phyloP scores from a whole-genome alignment of 2,113 vertebrate genomes.

The Smithornis capensis region DNA sequence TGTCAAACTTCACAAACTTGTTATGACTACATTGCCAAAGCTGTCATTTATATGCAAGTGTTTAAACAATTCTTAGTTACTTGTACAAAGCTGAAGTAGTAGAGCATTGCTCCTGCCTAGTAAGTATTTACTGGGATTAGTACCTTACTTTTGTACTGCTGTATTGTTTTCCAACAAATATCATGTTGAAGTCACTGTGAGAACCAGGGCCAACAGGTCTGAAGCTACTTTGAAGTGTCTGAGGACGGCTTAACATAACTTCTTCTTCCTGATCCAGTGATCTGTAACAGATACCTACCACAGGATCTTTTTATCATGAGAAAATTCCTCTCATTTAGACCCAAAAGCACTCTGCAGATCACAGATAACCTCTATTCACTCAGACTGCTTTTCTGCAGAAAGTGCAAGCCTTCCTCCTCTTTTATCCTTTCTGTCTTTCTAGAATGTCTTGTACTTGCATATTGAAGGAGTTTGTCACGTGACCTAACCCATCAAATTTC shows the following conservation, averaged over 20 bases:
- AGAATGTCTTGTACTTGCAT: neutral
- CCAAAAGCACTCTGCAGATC: neutral
- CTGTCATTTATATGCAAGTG: neutral
- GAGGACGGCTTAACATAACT: neutral
- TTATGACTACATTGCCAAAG: neutral
- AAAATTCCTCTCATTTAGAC: neutral
- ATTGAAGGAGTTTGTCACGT: neutral
- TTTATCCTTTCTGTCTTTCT: neutral
- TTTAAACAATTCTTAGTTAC: neutral
- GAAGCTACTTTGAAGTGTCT: neutral
- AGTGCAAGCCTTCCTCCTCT: neutral
- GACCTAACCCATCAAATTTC: neutral
- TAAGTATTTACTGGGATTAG: neutral
- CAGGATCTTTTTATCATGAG: neutral
- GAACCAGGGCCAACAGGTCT: neutral
- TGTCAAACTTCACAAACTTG: neutral
- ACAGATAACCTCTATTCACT: neutral
- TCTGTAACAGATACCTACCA: neutral
- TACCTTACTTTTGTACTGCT: neutral
- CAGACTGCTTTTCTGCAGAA: neutral
- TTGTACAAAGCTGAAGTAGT: neutral
- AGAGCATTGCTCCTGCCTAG: neutral
- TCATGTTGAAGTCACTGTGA: neutral
- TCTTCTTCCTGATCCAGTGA: neutral
- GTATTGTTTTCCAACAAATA: neutral